phyloP scores from a whole-genome alignment of 2,113 vertebrate species.

The Tachysurus fulvidraco region DNA sequence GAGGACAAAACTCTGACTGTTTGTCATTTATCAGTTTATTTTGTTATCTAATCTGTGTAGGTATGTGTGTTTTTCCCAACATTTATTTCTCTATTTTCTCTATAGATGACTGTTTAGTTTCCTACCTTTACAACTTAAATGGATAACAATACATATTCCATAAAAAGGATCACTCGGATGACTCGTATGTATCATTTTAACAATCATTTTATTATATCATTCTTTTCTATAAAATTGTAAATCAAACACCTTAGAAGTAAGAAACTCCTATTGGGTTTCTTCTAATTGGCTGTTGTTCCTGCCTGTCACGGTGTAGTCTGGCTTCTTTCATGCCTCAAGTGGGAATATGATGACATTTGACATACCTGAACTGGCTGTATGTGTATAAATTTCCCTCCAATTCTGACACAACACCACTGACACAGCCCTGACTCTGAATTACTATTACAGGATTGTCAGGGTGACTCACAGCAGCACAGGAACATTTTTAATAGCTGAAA shows the following conservation, averaged over 20 bases:
- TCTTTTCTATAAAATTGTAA: not conserved
- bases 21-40: not conserved
- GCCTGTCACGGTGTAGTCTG: not conserved
- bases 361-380: not conserved
- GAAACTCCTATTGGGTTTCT: not conserved
- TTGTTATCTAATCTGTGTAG: not conserved
- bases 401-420: not conserved
- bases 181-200: not conserved
- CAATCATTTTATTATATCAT: not conserved
- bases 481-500: not conserved
- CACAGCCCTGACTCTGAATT: not conserved
- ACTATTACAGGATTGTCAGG: constrained; percentile 12
- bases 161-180: not conserved
- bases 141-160: not conserved
- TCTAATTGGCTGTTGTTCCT: not conserved
- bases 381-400: not conserved
- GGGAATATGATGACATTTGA: not conserved
- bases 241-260: not conserved
- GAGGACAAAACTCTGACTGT: not conserved
- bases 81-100: not conserved
- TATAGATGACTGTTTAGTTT: not conserved
- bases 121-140: not conserved
- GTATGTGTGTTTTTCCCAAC: not conserved
- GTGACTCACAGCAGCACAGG: not conserved
- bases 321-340: not conserved